A percentile compares a stretch with the other conserved stretches of the same genome.
Evolutionary conservation across 2,113 vertebrate genomes (phyloP).

Genomic region (Arvicanthis niloticus): DNA sequence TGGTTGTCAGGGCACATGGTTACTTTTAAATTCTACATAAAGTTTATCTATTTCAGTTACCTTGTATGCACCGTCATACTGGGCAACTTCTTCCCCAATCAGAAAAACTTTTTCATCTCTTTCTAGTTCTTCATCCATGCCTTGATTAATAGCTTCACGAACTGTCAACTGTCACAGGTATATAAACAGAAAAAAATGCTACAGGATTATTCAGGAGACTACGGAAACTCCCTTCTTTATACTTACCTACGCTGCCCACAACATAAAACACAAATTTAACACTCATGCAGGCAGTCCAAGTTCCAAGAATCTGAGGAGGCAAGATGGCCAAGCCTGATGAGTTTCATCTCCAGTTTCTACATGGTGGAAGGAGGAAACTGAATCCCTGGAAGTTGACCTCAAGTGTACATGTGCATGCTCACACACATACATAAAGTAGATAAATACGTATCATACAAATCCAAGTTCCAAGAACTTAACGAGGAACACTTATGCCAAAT

Average conservation of each 20-base stretch:
- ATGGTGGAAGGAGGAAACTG: background rate
- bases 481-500: background rate
- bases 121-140: conserved; percentile 98
- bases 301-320: background rate
- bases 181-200: background rate
- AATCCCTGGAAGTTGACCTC: background rate
- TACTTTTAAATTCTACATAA: conserved; percentile 3
- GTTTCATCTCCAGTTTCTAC: background rate
- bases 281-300: conserved; percentile 21
- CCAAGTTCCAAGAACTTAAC: conserved; percentile 2
- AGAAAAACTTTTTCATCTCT: conserved; percentile 96
- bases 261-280: background rate
- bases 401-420: background rate
- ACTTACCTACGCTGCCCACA: background rate
- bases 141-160: conserved; percentile 97
- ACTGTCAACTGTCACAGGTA: conserved; percentile 91
- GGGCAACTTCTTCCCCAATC: conserved; percentile 98
- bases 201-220: background rate
- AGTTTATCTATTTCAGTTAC: conserved; percentile 80
- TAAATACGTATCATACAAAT: background rate
- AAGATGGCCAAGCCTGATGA: background rate
- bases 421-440: background rate
- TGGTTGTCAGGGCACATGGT: background rate
- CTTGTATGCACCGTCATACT: conserved; percentile 99
- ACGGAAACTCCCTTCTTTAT: background rate